phyloP scores from a whole-genome alignment of 2,797 vertebrate genomes.

The Perodicticus potto region DNA sequence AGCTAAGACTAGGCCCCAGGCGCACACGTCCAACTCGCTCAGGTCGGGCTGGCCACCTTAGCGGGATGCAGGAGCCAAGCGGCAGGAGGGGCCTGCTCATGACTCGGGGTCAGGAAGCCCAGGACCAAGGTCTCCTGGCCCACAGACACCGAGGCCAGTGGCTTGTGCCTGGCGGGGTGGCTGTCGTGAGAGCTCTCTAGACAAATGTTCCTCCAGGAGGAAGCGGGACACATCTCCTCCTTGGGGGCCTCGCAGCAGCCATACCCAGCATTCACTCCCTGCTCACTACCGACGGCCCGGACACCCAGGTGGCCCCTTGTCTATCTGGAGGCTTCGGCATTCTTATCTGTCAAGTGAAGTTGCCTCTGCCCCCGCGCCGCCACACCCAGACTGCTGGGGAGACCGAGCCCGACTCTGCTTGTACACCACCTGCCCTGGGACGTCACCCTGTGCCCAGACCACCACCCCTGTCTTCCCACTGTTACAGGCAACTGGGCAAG shows the following conservation, averaged over 20 bases:
- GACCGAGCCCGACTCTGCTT: accelerated
- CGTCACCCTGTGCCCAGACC: accelerated
- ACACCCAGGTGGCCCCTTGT: not conserved
- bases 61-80: accelerated
- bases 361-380: accelerated
- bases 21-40: accelerated
- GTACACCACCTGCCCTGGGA: not conserved
- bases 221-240: not conserved
- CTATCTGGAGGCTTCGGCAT: accelerated
- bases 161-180: not conserved
- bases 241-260: not conserved
- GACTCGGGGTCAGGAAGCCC: not conserved
- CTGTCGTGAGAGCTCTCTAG: accelerated
- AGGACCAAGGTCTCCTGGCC: not conserved
- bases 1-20: accelerated
- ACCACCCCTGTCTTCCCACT: no score
- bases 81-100: accelerated
- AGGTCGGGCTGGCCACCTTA: accelerated
- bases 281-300: not conserved
- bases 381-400: not conserved
- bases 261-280: no score
- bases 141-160: accelerated
- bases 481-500: not conserved
- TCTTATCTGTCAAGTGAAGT: not conserved
- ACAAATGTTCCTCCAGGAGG: not conserved